Evolutionary conservation across 2,797 vertebrate genomes (phyloP).

Genomic region (Pteronotus mesoamericanus): DNA sequence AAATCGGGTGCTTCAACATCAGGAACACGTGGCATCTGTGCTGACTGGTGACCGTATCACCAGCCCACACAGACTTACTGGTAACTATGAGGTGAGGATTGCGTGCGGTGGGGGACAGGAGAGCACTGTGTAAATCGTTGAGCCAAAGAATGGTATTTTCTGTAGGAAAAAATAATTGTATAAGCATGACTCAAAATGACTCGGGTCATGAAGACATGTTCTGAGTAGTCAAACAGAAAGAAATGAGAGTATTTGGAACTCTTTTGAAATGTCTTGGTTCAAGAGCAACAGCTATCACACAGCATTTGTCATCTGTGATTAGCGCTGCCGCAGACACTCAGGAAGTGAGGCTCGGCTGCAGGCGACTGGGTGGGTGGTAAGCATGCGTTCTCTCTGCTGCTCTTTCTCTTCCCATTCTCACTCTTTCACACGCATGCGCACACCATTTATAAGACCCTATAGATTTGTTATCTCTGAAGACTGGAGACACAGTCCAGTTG

Average conservation of each 20-base stretch:
- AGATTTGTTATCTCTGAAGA: not conserved
- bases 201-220: not conserved
- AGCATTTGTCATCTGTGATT: not conserved
- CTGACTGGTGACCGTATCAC: not conserved
- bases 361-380: fast-evolving
- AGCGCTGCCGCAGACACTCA: not conserved
- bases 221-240: not conserved
- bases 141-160: not conserved
- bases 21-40: not conserved
- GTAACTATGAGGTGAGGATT: not conserved
- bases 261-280: not conserved
- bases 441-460: not conserved
- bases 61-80: not conserved
- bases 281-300: not conserved
- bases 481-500: not conserved
- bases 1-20: not conserved
- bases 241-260: not conserved
- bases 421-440: not conserved
- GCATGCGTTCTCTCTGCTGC: fast-evolving
- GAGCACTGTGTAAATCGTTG: not conserved
- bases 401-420: not conserved
- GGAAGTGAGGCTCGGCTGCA: not conserved
- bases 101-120: no score
- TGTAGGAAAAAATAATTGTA: not conserved
- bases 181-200: not conserved